Base-by-base conservation (phyloP, 2,888 invertebrate genomes). In the Carpatolechia fugitivella region DNA sequence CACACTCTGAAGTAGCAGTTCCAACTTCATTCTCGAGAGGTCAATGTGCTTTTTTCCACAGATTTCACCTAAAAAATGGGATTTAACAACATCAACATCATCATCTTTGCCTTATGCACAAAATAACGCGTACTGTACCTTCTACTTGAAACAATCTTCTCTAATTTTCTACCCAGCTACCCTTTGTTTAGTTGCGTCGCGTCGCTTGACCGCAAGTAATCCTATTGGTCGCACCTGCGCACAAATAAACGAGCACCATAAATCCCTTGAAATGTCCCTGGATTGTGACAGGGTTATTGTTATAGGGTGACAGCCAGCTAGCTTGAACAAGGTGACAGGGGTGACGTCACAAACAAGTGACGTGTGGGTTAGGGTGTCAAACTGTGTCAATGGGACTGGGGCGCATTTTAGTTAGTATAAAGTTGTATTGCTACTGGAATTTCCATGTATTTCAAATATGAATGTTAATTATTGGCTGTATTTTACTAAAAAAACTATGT, bases 191-290 rank as follows among this genome's bases (percentile, higher is more conserved):
- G 40, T 66, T 60, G 60, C 56, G 51, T 66, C 60, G 61, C 56
- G 50, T 57, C 63, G 74, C 67, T 70, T 77, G 77, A 72, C 77
- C 75, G 65, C 74, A 68, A 71, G 68, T 76, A 76, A 75, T 76
- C 75, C 75, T 67, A 70, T 64, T 65, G 68, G 61, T 56, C 65
- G 60, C 77, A 77, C 75, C 77, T 78, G 77, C 68, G 71, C 69
- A 61, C 54, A 68, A 70, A 73, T 63, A 70, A 72, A 75, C 77
- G 75, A 67, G 65, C 62, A 60, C 65, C 72, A 68, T 76, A 76
- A 76, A 77, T 77, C 74, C 72, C 65, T 56, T 40, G 62, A 60
- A 63, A 65, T 63, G 68, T 62, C 65, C 66, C 64, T 58, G 68
- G 58, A 61, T 63, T 67, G 69, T 59, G 72, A 70, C 71, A 64